Conservation (phyloP, 2,888 invertebrate species). For the Conomelus anceps region DNA sequence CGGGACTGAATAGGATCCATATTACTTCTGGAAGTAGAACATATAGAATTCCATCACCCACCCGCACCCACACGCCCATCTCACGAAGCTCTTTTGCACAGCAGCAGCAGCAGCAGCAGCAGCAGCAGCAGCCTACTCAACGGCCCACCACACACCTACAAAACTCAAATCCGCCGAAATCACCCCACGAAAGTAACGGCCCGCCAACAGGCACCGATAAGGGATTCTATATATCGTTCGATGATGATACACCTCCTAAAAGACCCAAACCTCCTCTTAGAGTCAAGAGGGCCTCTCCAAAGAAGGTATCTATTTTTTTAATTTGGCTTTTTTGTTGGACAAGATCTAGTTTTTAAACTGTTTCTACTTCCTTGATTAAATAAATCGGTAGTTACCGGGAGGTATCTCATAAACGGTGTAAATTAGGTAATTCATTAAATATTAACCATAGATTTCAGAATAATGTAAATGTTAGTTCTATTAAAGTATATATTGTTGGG, state of each 20-base stretch:
- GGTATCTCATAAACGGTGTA: no score
- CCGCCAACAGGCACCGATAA: conserved; percentile 49
- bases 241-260: conserved; percentile 72
- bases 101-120: not conserved
- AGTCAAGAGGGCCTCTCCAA: conserved; percentile 66
- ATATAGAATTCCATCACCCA: conserved; percentile 84
- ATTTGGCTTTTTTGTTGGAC: no score
- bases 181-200: not conserved
- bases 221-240: conserved; percentile 91
- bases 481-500: no score
- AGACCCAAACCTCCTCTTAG: conserved; percentile 82
- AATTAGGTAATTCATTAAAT: no score
- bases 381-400: no score
- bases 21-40: conserved; percentile 83
- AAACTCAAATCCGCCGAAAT: not conserved
- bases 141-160: not conserved
- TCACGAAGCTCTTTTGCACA: conserved; percentile 20
- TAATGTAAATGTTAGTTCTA: no score
- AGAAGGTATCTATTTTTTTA: conserved; percentile 51
- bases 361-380: no score
- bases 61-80: conserved; percentile 51
- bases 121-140: not conserved
- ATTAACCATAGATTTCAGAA: no score
- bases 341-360: no score
- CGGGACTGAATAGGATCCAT: conserved; percentile 67